Conservation (phyloP, 64 coral and sea anemone species). For the Acropora yongei region DNA sequence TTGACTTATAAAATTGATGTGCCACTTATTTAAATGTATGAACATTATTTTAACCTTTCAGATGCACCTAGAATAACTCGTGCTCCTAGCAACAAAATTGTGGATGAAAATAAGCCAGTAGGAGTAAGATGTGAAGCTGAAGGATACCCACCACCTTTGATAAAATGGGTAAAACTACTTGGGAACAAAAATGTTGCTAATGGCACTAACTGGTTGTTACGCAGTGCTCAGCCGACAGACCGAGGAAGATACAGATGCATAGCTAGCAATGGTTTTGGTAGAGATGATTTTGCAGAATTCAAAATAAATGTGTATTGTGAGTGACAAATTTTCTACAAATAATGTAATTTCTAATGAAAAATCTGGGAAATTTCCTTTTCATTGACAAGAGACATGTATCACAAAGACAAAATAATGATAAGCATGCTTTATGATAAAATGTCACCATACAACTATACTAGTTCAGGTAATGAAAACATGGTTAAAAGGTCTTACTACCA, state of each 20-base stretch:
- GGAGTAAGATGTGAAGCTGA: conserved; percentile 11
- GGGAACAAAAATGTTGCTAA: conserved; percentile 14
- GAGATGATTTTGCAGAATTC: not conserved
- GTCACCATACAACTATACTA: too few relatives aligned
- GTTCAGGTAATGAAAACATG: too few relatives aligned
- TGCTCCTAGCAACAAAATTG: not conserved
- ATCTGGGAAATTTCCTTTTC: too few relatives aligned
- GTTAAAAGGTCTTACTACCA: too few relatives aligned
- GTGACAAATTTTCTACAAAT: not conserved
- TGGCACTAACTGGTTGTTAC: conserved; percentile 14
- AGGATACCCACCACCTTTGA: conserved; percentile 37
- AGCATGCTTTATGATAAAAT: too few relatives aligned
- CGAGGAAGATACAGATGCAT: conserved; percentile 56
- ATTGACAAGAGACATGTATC: too few relatives aligned
- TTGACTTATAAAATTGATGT: too few relatives aligned
- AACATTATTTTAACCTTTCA: not conserved
- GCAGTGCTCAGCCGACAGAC: conserved; percentile 12
- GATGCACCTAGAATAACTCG: conserved; percentile 44
- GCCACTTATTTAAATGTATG: not conserved
- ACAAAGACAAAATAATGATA: too few relatives aligned
- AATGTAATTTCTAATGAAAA: not conserved
- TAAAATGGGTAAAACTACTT: conserved; percentile 46
- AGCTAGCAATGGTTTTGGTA: conserved; percentile 49
- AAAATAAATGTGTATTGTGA: conserved; percentile 62
- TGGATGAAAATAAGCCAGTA: conserved; percentile 11